Evolutionary conservation across 2,888 invertebrate genomes (phyloP).

Genomic region (Lacanobia wlatinum): DNA sequence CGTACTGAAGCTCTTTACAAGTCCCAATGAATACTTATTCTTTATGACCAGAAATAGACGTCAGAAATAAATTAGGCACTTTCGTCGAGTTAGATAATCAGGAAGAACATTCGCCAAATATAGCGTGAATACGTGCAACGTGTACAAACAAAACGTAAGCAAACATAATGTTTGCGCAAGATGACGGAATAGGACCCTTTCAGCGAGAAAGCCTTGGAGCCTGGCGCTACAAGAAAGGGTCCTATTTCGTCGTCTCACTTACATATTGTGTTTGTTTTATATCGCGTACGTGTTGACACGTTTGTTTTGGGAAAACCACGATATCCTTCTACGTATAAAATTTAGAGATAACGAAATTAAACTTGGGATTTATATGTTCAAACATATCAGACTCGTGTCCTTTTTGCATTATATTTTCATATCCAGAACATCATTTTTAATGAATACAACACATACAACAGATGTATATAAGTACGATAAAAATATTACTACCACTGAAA

Average conservation of each 20-base stretch:
- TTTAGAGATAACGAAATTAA: background rate
- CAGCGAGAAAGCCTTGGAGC: constrained; percentile 28
- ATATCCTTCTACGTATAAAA: constrained; percentile 7
- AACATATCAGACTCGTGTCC: background rate
- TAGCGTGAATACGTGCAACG: constrained; percentile 44
- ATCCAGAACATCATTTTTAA: background rate
- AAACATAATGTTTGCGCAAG: constrained; percentile 40
- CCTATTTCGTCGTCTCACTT: constrained; percentile 23
- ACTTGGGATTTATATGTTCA: no score
- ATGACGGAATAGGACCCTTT: constrained; percentile 46
- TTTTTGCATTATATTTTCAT: background rate
- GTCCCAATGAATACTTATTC: no score
- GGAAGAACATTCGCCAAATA: constrained; percentile 35
- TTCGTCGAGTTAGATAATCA: constrained; percentile 31
- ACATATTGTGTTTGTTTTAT: constrained; percentile 44
- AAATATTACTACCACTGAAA: background rate
- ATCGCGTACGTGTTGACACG: constrained; percentile 25
- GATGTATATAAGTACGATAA: background rate
- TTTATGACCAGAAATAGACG: background rate
- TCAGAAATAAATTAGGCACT: constrained; percentile 3
- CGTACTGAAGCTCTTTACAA: no score
- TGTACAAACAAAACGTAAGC: constrained; percentile 40
- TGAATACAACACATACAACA: background rate
- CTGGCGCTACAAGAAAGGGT: constrained; percentile 23
- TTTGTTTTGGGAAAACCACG: constrained; percentile 10